Conservation (phyloP, 2,797 vertebrate genomes). For the Merluccius polli region DNA sequence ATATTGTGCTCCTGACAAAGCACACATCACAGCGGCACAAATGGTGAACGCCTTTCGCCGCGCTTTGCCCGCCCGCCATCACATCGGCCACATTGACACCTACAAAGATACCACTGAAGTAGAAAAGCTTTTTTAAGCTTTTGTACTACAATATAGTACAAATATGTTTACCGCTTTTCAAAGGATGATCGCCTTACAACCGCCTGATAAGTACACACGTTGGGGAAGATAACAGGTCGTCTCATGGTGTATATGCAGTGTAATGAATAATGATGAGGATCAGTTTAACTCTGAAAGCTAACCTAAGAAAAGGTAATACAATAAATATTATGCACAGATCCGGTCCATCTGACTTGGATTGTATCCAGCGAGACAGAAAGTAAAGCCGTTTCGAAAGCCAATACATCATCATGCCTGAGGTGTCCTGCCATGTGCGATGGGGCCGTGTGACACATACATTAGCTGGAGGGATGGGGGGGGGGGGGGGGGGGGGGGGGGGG, state of each 20-base stretch:
- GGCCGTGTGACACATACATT: constrained; percentile 2
- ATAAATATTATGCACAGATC: background rate
- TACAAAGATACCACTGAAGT: background rate
- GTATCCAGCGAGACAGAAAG: background rate
- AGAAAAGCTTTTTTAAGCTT: too few species aligned
- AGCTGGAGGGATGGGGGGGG: too few species aligned
- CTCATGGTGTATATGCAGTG: background rate
- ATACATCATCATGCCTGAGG: background rate
- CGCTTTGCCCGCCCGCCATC: constrained; percentile 44
- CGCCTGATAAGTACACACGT: background rate
- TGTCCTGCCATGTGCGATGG: constrained; percentile 15
- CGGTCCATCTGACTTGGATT: background rate
- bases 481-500: background rate
- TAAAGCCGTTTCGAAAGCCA: constrained; percentile 14
- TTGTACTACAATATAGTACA: background rate
- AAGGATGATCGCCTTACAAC: background rate
- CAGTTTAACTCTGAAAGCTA: constrained; percentile 31
- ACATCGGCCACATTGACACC: constrained; percentile 29
- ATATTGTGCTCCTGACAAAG: constrained; percentile 38
- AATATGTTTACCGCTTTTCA: background rate
- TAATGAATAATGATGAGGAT: constrained; percentile 7
- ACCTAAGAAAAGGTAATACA: background rate
- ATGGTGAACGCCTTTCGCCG: constrained; percentile 20
- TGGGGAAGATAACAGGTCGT: background rate
- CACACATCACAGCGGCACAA: constrained; percentile 41